A percentile compares a stretch with the other conserved stretches of the same genome.
phyloP scores from a whole-genome alignment of 2,113 vertebrate genomes.

The Centropus bengalensis region DNA sequence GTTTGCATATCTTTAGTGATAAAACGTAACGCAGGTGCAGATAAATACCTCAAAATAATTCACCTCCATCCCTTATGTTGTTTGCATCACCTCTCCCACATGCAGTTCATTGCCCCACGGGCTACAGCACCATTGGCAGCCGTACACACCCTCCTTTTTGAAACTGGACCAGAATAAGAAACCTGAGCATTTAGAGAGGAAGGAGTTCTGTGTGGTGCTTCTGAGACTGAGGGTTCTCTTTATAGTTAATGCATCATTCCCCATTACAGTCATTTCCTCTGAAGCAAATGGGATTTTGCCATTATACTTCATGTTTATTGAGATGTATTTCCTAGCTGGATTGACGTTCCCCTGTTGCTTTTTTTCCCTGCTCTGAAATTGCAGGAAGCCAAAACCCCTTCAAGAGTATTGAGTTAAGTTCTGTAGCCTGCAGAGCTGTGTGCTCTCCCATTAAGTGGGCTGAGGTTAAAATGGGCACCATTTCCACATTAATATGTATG shows the following conservation, averaged over 20 bases:
- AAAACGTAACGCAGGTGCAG: background rate
- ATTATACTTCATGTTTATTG: slow-evolving; percentile 36
- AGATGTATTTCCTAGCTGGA: background rate
- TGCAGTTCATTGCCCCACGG: accelerated
- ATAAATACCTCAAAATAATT: background rate
- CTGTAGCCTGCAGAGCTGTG: background rate
- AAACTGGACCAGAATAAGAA: background rate
- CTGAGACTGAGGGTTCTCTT: background rate
- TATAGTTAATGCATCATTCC: background rate
- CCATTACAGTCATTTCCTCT: slow-evolving; percentile 29
- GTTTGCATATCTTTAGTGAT: background rate
- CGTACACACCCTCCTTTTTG: background rate
- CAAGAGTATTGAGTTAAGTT: background rate
- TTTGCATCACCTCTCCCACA: background rate
- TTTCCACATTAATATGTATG: background rate
- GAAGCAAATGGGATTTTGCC: slow-evolving; percentile 12
- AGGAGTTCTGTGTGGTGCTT: background rate
- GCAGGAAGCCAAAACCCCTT: background rate
- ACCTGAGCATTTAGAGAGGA: background rate
- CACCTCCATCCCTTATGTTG: background rate
- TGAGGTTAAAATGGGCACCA: background rate
- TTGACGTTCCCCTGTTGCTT: background rate
- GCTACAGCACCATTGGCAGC: background rate
- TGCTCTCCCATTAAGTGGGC: background rate
- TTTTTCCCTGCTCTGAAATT: background rate